These are phyloP conservation scores for Drosophila quinaria DNA, from an alignment of 2,888 invertebrate genomes.

Conservation along the genomic window DNA sequence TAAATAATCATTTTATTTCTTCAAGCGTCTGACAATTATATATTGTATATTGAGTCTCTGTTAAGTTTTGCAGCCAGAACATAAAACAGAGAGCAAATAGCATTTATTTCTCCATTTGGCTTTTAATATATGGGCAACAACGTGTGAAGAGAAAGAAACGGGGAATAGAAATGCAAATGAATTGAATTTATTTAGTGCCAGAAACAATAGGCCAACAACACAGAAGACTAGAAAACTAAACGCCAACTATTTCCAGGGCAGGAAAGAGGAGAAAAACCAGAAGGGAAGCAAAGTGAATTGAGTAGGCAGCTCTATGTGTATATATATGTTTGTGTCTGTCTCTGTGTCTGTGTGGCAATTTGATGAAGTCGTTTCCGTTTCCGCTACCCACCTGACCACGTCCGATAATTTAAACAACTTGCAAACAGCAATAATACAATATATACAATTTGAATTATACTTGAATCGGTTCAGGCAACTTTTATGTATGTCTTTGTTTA, in stretches of 20 bases:
- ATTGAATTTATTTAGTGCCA: constrained; percentile 50
- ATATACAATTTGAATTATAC: constrained; percentile 30
- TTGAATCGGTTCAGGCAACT: not conserved
- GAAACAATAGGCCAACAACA: constrained; percentile 30
- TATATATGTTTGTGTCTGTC: not conserved
- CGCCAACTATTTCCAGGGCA: constrained; percentile 20
- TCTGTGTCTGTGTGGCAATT: constrained; percentile 15
- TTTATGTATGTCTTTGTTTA: constrained; percentile 2
- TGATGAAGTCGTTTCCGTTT: constrained; percentile 55
- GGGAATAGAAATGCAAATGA: constrained; percentile 60
- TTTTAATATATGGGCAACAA: no score
- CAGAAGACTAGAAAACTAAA: constrained; percentile 16
- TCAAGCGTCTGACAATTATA: no score
- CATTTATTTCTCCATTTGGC: no score
- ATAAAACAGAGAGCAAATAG: no score
- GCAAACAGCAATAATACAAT: constrained; percentile 37
- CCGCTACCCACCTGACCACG: constrained; percentile 53
- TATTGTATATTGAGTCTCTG: no score
- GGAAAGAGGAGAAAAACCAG: not conserved
- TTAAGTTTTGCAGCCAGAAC: no score
- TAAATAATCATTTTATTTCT: not conserved
- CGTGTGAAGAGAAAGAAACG: not conserved
- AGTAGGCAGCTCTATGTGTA: not conserved
- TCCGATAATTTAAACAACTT: constrained; percentile 45
- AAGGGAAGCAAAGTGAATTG: not conserved